phyloP scores from a whole-genome alignment of 2,797 vertebrate genomes.

The Aythya fuligula region DNA sequence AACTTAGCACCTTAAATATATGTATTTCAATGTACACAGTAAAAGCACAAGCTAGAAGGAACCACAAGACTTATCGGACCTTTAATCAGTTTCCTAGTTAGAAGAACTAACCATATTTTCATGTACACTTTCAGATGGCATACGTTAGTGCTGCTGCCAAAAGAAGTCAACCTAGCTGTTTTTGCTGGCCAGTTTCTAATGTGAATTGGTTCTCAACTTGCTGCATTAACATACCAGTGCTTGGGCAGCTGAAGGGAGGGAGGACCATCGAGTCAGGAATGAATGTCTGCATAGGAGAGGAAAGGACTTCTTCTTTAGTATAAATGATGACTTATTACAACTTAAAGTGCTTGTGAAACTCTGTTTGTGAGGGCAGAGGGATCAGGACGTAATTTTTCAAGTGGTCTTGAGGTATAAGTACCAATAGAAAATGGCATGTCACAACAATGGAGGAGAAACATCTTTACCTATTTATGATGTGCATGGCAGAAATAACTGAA shows the following conservation, averaged over 20 bases:
- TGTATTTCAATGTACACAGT: neutral
- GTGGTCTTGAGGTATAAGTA: neutral
- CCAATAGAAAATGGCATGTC: neutral
- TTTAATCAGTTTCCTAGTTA: neutral
- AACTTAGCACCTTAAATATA: neutral
- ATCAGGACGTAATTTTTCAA: neutral
- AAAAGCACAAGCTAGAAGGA: neutral
- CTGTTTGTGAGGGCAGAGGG: neutral
- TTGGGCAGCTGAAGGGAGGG: neutral
- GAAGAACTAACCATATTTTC: neutral
- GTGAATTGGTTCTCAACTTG: neutral
- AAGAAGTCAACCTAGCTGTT: neutral
- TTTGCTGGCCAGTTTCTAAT: neutral
- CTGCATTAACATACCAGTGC: neutral
- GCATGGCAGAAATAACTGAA: neutral
- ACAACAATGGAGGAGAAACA: neutral
- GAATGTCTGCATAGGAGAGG: neutral
- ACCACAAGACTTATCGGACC: neutral
- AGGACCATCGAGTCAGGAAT: neutral
- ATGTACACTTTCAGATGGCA: neutral
- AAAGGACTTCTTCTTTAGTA: neutral
- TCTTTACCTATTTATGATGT: neutral
- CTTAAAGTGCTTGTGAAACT: neutral
- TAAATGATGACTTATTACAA: neutral
- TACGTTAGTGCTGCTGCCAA: neutral